These are phyloP conservation scores for Cryptophagus acutangulus DNA, from an alignment of 2,888 invertebrate species.

Conservation along the genomic window DNA sequence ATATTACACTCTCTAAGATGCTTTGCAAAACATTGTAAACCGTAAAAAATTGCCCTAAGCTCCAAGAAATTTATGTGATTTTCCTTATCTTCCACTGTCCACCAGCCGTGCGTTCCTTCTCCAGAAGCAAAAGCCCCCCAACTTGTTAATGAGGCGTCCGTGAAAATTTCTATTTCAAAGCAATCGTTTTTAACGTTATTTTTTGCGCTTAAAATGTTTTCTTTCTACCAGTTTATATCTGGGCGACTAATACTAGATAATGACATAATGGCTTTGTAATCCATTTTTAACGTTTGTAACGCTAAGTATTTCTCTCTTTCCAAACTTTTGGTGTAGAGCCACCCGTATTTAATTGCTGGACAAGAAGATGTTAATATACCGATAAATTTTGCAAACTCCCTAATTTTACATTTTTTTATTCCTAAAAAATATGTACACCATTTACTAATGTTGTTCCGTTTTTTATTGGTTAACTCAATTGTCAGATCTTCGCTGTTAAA, in stretches of 20 bases:
- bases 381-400: conserved; percentile 23
- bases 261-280: background rate
- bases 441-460: too few species aligned
- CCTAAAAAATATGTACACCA: too few species aligned
- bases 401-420: too few species aligned
- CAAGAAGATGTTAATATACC: conserved; percentile 19
- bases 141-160: conserved; percentile 25
- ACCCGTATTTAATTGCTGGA: too few species aligned
- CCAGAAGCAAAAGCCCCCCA: conserved; percentile 26
- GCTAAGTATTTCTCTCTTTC: too few species aligned
- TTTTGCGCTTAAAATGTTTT: conserved; percentile 13
- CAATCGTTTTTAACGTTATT: conserved; percentile 14
- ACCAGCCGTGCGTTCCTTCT: conserved; percentile 21
- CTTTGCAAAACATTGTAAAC: conserved; percentile 27
- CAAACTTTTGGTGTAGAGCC: too few species aligned
- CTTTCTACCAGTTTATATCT: conserved; percentile 25
- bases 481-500: conserved; percentile 15
- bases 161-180: conserved; percentile 25
- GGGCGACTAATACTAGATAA: too few species aligned
- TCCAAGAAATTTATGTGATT: conserved; percentile 30
- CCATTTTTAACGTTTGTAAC: too few species aligned
- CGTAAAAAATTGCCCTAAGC: conserved; percentile 26
- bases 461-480: too few species aligned
- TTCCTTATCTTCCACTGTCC: conserved; percentile 21
- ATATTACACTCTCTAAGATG: conserved; percentile 16